phyloP scores from a whole-genome alignment of 2,797 vertebrate species.

The Lepidocolaptes lacrymiger region DNA sequence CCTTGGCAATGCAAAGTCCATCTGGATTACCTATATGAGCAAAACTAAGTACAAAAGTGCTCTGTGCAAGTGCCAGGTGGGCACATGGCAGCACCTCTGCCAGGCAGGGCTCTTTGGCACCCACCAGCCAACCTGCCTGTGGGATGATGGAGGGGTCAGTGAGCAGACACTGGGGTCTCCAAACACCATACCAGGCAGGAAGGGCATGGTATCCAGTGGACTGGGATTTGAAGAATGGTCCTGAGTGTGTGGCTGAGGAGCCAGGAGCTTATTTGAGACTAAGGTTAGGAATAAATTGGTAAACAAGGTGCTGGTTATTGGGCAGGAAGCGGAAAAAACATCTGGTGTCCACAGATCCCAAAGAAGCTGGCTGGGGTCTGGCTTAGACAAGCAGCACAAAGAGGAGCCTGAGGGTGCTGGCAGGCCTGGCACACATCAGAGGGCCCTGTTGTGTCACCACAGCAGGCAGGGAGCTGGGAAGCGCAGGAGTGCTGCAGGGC shows the following conservation, averaged over 20 bases:
- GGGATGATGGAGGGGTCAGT: not conserved
- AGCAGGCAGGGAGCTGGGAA: not conserved
- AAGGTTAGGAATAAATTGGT: not conserved
- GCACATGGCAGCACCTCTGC: not conserved
- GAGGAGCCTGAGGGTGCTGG: not conserved
- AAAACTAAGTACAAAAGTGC: accelerated
- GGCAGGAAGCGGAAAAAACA: not conserved
- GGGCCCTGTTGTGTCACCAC: not conserved
- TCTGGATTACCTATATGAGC: not conserved
- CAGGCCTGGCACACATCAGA: accelerated
- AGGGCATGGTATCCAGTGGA: not conserved
- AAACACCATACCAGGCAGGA: not conserved
- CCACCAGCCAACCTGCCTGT: accelerated
- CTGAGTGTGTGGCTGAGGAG: not conserved
- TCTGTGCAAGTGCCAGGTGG: not conserved
- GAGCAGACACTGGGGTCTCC: not conserved
- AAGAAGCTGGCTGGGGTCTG: not conserved
- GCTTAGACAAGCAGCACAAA: accelerated
- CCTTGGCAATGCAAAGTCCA: not conserved
- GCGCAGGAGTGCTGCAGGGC: not conserved
- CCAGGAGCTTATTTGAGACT: not conserved
- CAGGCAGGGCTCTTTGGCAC: not conserved
- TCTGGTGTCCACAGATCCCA: not conserved
- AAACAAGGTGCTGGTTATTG: not conserved
- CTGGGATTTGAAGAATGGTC: not conserved